Conservation (phyloP, 2,797 vertebrate species). For the Acanthurus tractus region DNA sequence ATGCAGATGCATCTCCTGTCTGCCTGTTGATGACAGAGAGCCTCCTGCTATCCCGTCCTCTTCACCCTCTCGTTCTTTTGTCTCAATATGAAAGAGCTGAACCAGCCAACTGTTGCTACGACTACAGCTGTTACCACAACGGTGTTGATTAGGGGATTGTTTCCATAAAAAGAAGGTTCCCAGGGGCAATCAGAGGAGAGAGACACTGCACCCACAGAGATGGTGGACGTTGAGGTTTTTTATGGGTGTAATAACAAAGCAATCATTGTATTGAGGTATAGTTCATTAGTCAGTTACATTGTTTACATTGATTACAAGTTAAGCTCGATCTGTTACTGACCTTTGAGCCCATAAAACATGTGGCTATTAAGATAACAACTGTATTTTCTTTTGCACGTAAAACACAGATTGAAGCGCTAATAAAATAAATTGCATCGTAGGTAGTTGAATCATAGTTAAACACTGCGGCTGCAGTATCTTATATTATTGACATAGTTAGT, state of each 20-base stretch:
- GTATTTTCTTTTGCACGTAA: slow-evolving; percentile 3
- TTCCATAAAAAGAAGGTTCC: slow-evolving; percentile 59
- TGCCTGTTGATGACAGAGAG: slow-evolving; percentile 54
- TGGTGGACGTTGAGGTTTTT: slow-evolving; percentile 27
- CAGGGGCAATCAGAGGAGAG: slow-evolving; percentile 49
- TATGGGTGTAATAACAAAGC: slow-evolving; percentile 28
- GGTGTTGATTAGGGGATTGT: slow-evolving; percentile 66
- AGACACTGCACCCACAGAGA: slow-evolving; percentile 13
- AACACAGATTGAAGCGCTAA: neutral
- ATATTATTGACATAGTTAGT: neutral
- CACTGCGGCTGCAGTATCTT: neutral
- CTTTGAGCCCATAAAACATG: slow-evolving; percentile 7
- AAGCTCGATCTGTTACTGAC: slow-evolving; percentile 14
- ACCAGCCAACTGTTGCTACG: slow-evolving; percentile 69
- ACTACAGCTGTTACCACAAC: slow-evolving; percentile 72
- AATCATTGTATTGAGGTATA: slow-evolving; percentile 1
- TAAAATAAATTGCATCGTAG: neutral
- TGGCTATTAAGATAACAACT: neutral
- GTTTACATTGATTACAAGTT: slow-evolving; percentile 31
- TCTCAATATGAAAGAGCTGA: slow-evolving; percentile 57
- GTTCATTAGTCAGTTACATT: slow-evolving; percentile 15
- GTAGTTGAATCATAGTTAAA: neutral
- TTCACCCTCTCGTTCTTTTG: slow-evolving; percentile 50
- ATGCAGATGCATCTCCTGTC: slow-evolving; percentile 38
- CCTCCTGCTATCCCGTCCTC: slow-evolving; percentile 47